Percentiles rank a stretch among this genome's conserved stretches.
Evolutionary conservation across 30 jellyfish, hydroid and myxozoan genomes (phyloP).

Genomic region (Cassiopea andromeda): DNA sequence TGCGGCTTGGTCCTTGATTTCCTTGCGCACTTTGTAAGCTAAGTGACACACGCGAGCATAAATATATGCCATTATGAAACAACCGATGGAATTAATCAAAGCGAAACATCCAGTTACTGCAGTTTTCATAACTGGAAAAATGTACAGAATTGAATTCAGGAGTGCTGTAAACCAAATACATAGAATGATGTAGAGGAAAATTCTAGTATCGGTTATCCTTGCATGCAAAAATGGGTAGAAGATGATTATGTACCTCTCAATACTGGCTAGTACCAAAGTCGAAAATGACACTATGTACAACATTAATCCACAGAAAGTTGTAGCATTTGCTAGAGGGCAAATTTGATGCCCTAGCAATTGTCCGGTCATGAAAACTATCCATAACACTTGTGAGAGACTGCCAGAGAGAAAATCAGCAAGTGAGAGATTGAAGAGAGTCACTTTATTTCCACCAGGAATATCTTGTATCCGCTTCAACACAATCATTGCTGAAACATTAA

Average conservation of each 20-base stretch:
- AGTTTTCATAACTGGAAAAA: not conserved
- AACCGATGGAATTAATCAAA: not conserved
- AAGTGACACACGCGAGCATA: conserved; percentile 9
- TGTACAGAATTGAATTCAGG: not conserved
- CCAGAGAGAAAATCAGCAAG: conserved; percentile 25
- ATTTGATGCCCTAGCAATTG: conserved; percentile 10
- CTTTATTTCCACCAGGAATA: conserved; percentile 16
- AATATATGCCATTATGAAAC: conserved; percentile 1
- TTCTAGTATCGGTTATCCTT: not conserved
- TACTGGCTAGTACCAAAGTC: conserved; percentile 15
- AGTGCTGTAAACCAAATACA: conserved; percentile 9
- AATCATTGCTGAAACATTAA: conserved; percentile 12
- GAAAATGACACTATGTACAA: conserved; percentile 17
- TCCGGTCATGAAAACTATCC: conserved; percentile 8
- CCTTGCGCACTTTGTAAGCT: conserved; percentile 23
- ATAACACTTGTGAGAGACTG: not conserved
- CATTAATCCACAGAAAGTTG: not conserved
- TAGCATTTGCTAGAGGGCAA: conserved; percentile 2
- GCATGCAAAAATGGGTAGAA: conserved; percentile 17
- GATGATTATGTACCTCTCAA: conserved; percentile 27
- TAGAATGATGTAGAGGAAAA: not conserved
- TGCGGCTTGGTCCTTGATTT: conserved; percentile 9
- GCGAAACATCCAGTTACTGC: not conserved
- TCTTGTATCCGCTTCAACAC: not conserved
- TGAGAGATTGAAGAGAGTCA: not conserved